Conservation (phyloP, 1,140 invertebrate species). For the Zaprionus gabonicus region DNA sequence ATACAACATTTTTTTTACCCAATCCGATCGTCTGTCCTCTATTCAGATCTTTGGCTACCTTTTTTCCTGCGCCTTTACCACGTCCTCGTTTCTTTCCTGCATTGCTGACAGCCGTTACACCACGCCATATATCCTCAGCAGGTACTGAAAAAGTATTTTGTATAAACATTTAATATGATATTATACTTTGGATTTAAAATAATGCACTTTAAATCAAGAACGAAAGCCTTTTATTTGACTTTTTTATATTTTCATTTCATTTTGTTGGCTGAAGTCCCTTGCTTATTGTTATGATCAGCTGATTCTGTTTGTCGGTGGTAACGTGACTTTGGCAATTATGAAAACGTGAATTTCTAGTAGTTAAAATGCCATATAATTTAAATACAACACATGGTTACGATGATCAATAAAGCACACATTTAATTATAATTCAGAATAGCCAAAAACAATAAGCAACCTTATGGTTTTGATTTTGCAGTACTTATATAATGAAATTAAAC, state of each 20-base stretch:
- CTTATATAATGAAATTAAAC: slow-evolving; percentile 17
- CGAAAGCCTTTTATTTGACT: no score
- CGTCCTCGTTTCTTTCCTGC: slow-evolving; percentile 97
- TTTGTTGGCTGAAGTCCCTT: no score
- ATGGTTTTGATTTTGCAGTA: background rate
- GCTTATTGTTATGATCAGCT: background rate
- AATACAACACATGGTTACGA: background rate
- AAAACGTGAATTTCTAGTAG: background rate
- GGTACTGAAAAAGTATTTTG: slow-evolving; percentile 86
- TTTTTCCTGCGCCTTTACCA: slow-evolving; percentile 91
- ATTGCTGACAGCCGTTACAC: slow-evolving; percentile 97
- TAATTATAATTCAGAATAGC: background rate
- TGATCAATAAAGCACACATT: slow-evolving; percentile 2
- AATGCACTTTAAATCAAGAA: no score
- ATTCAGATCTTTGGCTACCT: slow-evolving; percentile 93
- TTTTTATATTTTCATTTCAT: no score
- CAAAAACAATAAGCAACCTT: background rate
- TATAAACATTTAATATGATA: background rate
- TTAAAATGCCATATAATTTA: background rate
- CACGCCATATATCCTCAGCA: slow-evolving; percentile 95
- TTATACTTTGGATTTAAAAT: no score
- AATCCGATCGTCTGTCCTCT: slow-evolving; percentile 94
- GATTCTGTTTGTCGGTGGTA: background rate
- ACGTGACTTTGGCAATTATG: background rate
- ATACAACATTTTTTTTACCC: slow-evolving; percentile 93